phyloP scores from a whole-genome alignment of 1,140 invertebrate genomes.

The Drosophila busckii region DNA sequence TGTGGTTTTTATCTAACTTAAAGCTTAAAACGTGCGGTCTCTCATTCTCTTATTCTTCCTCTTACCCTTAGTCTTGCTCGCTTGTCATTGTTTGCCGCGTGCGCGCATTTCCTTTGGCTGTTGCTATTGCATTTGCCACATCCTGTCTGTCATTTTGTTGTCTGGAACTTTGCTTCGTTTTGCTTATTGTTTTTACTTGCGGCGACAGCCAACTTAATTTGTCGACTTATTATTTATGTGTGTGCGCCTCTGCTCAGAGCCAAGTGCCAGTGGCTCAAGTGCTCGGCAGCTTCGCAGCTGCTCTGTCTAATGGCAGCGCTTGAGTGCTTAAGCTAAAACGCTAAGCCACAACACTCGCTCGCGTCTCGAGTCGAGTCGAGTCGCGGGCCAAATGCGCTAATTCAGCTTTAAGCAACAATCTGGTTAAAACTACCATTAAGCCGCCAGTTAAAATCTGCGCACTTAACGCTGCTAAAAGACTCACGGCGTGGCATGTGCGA shows the following conservation, averaged over 20 bases:
- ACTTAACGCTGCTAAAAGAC: slow-evolving; percentile 29
- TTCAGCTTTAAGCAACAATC: slow-evolving; percentile 68
- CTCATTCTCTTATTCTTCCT: too few relatives aligned
- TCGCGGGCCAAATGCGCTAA: slow-evolving; percentile 49
- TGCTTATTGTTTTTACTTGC: slow-evolving; percentile 41
- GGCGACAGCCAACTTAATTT: slow-evolving; percentile 50
- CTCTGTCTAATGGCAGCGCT: slow-evolving; percentile 18
- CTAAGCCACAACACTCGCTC: too few relatives aligned
- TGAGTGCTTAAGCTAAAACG: slow-evolving; percentile 34
- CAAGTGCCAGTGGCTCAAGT: too few relatives aligned
- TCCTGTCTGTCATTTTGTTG: slow-evolving; percentile 21
- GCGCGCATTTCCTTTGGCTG: slow-evolving; percentile 18
- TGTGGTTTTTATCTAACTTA: too few relatives aligned
- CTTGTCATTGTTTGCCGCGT: slow-evolving; percentile 52
- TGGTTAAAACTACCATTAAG: slow-evolving; percentile 51
- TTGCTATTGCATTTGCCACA: slow-evolving; percentile 11
- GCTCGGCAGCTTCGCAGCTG: background rate
- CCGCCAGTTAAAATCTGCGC: slow-evolving; percentile 52
- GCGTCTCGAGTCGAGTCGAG: too few relatives aligned
- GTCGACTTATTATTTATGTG: slow-evolving; percentile 65
- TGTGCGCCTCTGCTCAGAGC: slow-evolving; percentile 23
- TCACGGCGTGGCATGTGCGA: slow-evolving; percentile 16
- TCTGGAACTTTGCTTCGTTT: background rate
- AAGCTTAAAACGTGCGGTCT: too few relatives aligned
- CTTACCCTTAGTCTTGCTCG: too few relatives aligned